phyloP scores from a whole-genome alignment of 2,888 invertebrate genomes.

The Eudemis profundana region DNA sequence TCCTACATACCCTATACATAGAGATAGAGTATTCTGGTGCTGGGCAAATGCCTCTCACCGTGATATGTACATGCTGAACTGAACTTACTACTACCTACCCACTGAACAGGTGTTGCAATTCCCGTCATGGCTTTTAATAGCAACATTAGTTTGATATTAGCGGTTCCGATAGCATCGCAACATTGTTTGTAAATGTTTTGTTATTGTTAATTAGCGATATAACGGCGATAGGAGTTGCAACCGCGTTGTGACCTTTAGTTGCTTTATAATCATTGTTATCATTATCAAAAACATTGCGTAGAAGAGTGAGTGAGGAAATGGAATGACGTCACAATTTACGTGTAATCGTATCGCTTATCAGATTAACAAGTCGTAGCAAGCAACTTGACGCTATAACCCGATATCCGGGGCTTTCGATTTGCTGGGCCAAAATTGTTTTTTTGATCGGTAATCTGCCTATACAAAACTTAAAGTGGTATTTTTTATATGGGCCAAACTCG shows the following conservation, averaged over 20 bases:
- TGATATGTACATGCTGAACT: no score
- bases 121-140: conserved; percentile 13
- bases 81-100: neutral
- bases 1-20: no score
- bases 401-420: no score
- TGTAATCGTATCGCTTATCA: neutral
- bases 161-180: conserved; percentile 12
- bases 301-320: conserved; percentile 1
- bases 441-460: no score
- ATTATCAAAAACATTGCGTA: conserved; percentile 7
- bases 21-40: no score
- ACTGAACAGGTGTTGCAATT: conserved; percentile 1
- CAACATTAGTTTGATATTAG: neutral
- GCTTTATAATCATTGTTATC: conserved; percentile 1
- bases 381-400: no score
- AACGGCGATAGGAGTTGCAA: conserved; percentile 13
- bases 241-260: conserved; percentile 20
- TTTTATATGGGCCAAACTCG: no score
- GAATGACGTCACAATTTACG: conserved; percentile 3
- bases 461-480: no score
- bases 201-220: conserved; percentile 18
- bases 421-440: no score
- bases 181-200: conserved; percentile 17
- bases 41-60: no score
- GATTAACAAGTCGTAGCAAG: neutral